Evolutionary conservation across 2,888 invertebrate species (phyloP), one percentile per base, ranked within the genome.

Genomic region (Trichogramma dendrolimi): DNA sequence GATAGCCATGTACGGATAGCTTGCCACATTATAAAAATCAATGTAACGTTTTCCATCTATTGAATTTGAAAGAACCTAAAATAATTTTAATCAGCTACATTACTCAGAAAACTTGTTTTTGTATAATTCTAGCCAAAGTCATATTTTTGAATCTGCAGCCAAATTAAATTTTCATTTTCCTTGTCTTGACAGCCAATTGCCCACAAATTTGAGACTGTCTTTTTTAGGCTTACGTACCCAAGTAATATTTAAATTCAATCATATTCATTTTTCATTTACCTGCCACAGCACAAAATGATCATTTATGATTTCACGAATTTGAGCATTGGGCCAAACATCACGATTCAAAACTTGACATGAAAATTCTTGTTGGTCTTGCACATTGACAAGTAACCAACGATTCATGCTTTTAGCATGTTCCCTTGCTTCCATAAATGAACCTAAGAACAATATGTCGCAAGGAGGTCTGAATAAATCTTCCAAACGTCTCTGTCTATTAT

Each of bases 231-330:
- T 27, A 27, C 2, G 27, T 27, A 27, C 2, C 14, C 6, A n/a
- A 39, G 41, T 49, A 10, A 38, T 40, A 46, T 4, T 10, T 27
- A 4, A 48, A 50, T 50, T 44, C 40, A 41, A 52, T 55, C 57
- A 40, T 52, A 27, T 41, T 11, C 11, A 46, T 4, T 39, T 43
- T 27, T 27, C 2, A 68, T 65, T 61, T 70, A 86, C 86, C 83
- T 90, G 89, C 86, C 87, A 88, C 69, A 89, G 82, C 11, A 88
- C 76, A 73, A 89, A 90, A 73, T 86, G 84, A 59, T 85, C 82
- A 53, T 83, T 81, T 38, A 89, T 79, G 61, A 89, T 77, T 60
- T 82, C 81, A 64, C 85, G 83, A 5, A 89, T 83, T 60, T 83
- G 82, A 50, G 77, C 75, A 68, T 85, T 83, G 10, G 87, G 83